Base-by-base conservation (phyloP, 2,797 vertebrate species). In the Muscicapa striata region DNA sequence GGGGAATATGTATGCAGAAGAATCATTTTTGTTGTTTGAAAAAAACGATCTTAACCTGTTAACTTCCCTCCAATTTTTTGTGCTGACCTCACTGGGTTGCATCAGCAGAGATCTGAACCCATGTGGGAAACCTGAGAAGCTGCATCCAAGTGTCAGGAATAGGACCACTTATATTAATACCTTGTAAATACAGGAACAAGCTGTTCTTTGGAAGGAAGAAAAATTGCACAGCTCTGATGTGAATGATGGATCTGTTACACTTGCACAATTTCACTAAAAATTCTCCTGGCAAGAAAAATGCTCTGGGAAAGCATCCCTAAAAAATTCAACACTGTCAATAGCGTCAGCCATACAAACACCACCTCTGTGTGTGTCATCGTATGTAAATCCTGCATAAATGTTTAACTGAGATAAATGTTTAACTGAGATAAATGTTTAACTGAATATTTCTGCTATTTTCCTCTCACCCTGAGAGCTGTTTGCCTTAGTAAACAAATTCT, bases 181-280 rank as follows among this genome's bases (percentile, higher is more conserved):
- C 10, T 76, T 64, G n/a, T 66, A 90, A 94, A 72, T 87, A 91
- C 46, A 26, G 41, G 78, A 90, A 86, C 69, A 84, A 88, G 17
- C 66, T 91, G 69, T 81, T 88, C 87, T 89, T 91, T 49, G 78
- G 62, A 89, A 91, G 48, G 40, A 84, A 81, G 45, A 86, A 94
- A 89, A 86, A 88, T 23, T 45, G n/a, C 40, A 57, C 34, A 70
- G 57, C 48, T 80, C 77, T 68, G 30, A 32, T 49, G 30, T 76
- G 87, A 80, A n/a, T 76, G 69, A 84, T 86, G 69, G 64, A 49
- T 90, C 69, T 79, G 40, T 92, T 89, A 83, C 3, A 4, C 68
- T 93, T 93, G 40, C 51, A 89, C 62, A 62, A 10, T 84, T 92
- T 89, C 73, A 41, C 76, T 78, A 17, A 81, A 88, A 73, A 79